phyloP scores from a whole-genome alignment of 2,797 vertebrate genomes.

The Myotis planiceps region DNA sequence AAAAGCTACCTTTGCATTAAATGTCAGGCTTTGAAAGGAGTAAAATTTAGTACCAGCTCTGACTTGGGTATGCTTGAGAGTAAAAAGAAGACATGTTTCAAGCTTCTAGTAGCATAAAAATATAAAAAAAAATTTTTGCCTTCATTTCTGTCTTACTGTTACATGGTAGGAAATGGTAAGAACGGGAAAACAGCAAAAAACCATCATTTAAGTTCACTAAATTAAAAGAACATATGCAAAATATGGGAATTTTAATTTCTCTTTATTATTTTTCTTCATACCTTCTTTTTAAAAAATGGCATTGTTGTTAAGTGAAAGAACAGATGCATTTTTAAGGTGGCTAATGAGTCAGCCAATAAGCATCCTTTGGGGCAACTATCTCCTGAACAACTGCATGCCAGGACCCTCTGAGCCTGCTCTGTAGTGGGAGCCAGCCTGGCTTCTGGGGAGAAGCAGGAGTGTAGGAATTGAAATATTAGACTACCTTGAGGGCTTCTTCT shows the following conservation, averaged over 20 bases:
- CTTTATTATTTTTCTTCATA: background rate
- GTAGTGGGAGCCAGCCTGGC: background rate
- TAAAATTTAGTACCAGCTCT: conserved; percentile 37
- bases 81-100: conserved; percentile 46
- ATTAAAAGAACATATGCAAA: background rate
- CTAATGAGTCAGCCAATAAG: background rate
- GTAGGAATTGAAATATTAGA: background rate
- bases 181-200: background rate
- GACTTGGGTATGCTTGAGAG: background rate
- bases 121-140: background rate
- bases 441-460: background rate
- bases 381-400: background rate
- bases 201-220: background rate
- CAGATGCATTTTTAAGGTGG: background rate
- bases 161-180: background rate
- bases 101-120: conserved; percentile 1
- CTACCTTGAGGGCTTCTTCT: background rate
- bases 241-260: background rate
- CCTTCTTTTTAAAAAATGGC: background rate
- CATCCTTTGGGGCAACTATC: background rate
- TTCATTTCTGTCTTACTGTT: conserved; percentile 5
- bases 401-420: background rate
- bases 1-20: conserved; percentile 20
- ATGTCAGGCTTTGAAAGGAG: background rate
- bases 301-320: conserved; percentile 19